Base-by-base conservation (phyloP, 2,888 invertebrate species). In the Aromia moschata region DNA sequence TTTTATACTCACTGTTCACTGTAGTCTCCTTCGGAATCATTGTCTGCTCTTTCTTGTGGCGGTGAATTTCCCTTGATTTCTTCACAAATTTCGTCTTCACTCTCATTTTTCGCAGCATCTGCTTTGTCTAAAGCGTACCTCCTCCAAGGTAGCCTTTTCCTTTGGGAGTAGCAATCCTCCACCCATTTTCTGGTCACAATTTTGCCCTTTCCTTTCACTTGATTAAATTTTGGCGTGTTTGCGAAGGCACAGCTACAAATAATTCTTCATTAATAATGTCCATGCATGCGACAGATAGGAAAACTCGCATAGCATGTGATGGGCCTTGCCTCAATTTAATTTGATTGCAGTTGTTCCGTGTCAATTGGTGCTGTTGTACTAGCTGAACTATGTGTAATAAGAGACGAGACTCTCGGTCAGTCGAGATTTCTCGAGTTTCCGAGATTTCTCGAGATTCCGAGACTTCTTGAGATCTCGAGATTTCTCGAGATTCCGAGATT, bases 141-240 rank as follows among this genome's bases (percentile, higher is more conserved):
- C 66, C 82, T 80, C 91, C 91, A 91, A 3, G 89, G 88, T 69
- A 89, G 76, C 57, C 85, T 82, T 70, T 86, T 87, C 56, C 87
- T 83, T 49, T 84, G 80, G 10, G 72, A 75, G 69, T 85, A 81
- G 70, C 90, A 89, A 58, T 86, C 86, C 62, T 84, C 83, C 58
- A 96, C 82, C 95, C 95, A 96, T n/a, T 85, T 84, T 64, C 85
- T 88, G 15, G 79, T 86, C 1, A 90, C 89, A 56, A 89, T 92
- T 58, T 86, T 86, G 1, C 86, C 84, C 59, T 84, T 84, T 1
- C 86, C 85, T 67, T 84, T 84, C 1, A 91, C 90, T 79, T 90
- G 86, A 47, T 86, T 85, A 77, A 91, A 91, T 80, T 96, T 96
- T 2, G 96, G 96, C 2, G 96, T 96, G 79, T 92, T 92, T 2